Evolutionary conservation across 2,888 invertebrate genomes (phyloP).

Genomic region (Platycnemis pennipes): DNA sequence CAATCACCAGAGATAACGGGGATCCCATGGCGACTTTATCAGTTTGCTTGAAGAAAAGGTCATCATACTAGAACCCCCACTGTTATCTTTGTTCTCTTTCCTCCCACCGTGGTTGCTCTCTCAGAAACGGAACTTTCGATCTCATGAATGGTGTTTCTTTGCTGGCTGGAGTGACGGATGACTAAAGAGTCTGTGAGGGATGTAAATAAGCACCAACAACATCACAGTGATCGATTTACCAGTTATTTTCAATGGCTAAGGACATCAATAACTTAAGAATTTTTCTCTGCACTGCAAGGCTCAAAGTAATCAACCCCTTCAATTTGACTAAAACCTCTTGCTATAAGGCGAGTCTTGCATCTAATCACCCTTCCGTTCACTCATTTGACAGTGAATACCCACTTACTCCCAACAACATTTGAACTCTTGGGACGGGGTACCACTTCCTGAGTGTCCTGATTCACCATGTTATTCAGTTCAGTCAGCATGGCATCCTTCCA

Average conservation of each 20-base stretch:
- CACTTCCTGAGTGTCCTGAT: neutral
- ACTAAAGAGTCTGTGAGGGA: neutral
- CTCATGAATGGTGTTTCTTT: no score
- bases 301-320: neutral
- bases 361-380: neutral
- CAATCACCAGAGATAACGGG: no score
- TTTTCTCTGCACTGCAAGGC: neutral
- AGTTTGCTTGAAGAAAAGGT: no score
- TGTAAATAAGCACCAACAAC: neutral
- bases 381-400: neutral
- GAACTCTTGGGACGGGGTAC: neutral
- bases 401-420: neutral
- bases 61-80: no score
- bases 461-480: neutral
- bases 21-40: no score
- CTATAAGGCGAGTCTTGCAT: neutral
- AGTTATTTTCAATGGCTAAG: neutral
- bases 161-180: no score
- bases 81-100: no score
- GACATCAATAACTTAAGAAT: neutral
- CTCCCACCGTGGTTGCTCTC: no score
- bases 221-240: neutral
- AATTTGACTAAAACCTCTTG: neutral
- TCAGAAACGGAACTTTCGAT: no score
- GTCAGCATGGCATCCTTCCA: neutral